Percentiles rank a stretch among this genome's conserved stretches.
phyloP scores from a whole-genome alignment of 1,140 invertebrate genomes.

The Muscidifurax raptorellus region DNA sequence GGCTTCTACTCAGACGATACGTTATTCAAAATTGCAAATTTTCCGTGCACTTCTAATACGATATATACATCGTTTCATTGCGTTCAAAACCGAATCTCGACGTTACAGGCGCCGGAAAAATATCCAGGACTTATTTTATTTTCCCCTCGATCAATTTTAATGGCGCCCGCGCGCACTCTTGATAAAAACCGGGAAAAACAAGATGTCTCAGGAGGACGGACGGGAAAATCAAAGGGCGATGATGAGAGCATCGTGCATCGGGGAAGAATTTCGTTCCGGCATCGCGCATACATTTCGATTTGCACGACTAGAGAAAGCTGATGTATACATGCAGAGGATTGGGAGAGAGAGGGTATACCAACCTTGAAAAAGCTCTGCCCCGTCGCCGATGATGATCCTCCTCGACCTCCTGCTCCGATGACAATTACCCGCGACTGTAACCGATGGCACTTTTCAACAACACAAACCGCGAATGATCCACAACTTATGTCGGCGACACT shows the following conservation, averaged over 20 bases:
- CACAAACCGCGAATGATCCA: neutral
- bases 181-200: neutral
- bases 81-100: neutral
- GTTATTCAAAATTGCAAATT: no score
- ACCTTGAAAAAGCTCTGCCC: conserved; percentile 18
- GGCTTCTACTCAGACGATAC: no score
- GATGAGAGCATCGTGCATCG: no score
- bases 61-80: neutral
- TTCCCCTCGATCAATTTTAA: neutral
- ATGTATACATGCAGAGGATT: neutral
- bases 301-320: neutral
- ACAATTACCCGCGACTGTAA: neutral
- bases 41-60: no score
- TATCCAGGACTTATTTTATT: neutral
- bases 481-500: neutral
- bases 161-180: neutral
- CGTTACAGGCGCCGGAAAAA: neutral
- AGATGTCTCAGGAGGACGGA: neutral
- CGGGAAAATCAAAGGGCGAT: no score
- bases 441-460: neutral
- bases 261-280: no score
- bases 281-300: no score
- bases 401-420: no score
- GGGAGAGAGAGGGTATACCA: neutral
- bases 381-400: no score